These are phyloP conservation scores for Diploptera punctata DNA, from an alignment of 2,888 invertebrate species.

Conservation along the genomic window DNA sequence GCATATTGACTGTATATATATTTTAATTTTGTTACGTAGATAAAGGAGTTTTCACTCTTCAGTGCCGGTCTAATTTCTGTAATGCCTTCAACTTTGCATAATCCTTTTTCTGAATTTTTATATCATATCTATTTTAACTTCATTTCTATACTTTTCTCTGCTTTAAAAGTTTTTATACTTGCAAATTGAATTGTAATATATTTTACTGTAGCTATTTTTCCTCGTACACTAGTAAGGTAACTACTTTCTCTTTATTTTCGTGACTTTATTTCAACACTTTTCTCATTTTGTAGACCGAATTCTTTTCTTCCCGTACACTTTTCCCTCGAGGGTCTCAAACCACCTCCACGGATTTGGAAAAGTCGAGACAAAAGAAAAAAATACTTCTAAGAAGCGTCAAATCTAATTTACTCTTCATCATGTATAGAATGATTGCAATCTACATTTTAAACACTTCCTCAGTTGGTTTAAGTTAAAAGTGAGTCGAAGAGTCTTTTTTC, in stretches of 20 bases:
- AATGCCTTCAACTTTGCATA: neutral
- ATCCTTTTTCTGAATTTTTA: neutral
- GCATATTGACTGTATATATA: too few species aligned
- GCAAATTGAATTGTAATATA: conserved; percentile 25
- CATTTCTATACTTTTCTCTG: neutral
- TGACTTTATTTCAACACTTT: conserved; percentile 7
- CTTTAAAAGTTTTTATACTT: conserved; percentile 18
- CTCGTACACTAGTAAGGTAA: neutral
- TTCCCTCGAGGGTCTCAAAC: neutral
- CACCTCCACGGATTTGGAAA: conserved; percentile 1
- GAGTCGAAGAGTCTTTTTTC: neutral
- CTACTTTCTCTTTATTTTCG: neutral
- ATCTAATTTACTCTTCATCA: conserved; percentile 25
- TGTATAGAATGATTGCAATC: conserved; percentile 21
- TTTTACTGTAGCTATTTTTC: conserved; percentile 1
- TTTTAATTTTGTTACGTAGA: too few species aligned
- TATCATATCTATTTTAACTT: neutral
- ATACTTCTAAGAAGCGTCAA: conserved; percentile 11
- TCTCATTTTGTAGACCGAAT: neutral
- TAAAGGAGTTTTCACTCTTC: neutral
- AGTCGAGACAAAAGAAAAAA: neutral
- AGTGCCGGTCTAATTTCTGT: neutral
- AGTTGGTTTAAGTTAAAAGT: conserved; percentile 17
- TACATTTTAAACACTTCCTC: conserved; percentile 23
- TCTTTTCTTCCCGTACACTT: neutral